Evolutionary conservation across 2,797 vertebrate species (phyloP).

Genomic region (Linurgus olivaceus): DNA sequence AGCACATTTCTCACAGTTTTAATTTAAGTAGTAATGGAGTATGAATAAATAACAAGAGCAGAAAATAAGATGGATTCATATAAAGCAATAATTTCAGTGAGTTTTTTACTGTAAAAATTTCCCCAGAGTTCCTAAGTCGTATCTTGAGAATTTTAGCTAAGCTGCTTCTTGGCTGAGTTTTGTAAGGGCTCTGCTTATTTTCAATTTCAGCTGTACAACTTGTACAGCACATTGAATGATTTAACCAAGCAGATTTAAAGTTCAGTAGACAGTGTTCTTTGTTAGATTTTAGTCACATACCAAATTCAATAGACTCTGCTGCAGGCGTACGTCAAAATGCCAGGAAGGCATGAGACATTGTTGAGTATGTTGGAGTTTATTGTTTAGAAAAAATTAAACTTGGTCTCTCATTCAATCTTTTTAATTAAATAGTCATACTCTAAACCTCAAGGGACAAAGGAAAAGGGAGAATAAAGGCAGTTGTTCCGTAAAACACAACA

Average conservation of each 20-base stretch:
- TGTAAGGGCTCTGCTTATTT: constrained; percentile 49
- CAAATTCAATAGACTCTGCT: constrained; percentile 75
- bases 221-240: constrained; percentile 57
- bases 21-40: background rate
- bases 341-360: constrained; percentile 71
- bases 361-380: constrained; percentile 67
- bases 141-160: constrained; percentile 44
- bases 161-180: background rate
- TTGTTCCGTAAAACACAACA: constrained; percentile 41
- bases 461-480: constrained; percentile 41
- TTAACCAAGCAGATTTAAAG: constrained; percentile 70
- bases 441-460: constrained; percentile 54
- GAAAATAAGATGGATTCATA: background rate
- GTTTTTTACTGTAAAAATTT: background rate
- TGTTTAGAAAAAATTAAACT: constrained; percentile 73
- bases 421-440: constrained; percentile 69
- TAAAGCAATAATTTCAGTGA: background rate
- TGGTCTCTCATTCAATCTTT: constrained; percentile 63
- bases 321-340: constrained; percentile 70
- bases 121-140: background rate
- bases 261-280: constrained; percentile 72
- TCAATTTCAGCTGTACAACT: constrained; percentile 64
- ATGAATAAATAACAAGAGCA: background rate
- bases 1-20: background rate
- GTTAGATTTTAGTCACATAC: constrained; percentile 73